Evolutionary conservation across 2,888 invertebrate genomes (phyloP), one percentile per base, ranked within the genome.

Genomic region (Lasius platythorax): DNA sequence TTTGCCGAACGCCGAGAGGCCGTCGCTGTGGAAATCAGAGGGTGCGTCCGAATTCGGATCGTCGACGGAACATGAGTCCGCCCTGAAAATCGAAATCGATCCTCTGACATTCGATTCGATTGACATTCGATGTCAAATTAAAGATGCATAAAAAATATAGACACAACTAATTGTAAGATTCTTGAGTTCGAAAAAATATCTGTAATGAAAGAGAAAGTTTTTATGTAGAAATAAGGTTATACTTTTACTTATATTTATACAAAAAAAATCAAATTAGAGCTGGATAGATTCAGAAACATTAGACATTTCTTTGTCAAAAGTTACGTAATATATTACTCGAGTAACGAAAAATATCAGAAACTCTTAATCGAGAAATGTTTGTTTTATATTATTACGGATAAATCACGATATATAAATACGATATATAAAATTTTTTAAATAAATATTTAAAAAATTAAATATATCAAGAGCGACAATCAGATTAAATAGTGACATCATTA

Each of bases 1-100:
- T 96, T 97, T 95, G 2, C 95, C 95, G 50, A 95, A 95, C 43
- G 86, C 88, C 8, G 95, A 95, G 1, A 95, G 89, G 0, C 95
- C 95, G 61, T 94, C 91, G 85, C 93, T 95, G 81, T 93, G 94
- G 81, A 94, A 94, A 87, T 95, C 93, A 83, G 95, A 74, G 0
- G 94, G 92, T 18, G 93, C 93, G 68, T 94, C 94, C 76, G 93
- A 93, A 82, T 94, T 94, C 28, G 94, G 94, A 87, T 95, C 95
- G 70, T 95, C 95, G 0, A 94, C 94, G 66, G 95, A 91, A 68
- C 94, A 94, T 5, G 95, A 95, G 86, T 95, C 95, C 37, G 95
- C 95, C 95, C 95, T 95, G 85, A 28, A 87, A 85, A 68, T 73
- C 33, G 12, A 12, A 61, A 79, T 40, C 23, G 28, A 50, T 28